Evolutionary conservation across 2,888 invertebrate species (phyloP), one percentile per base, ranked within the genome.

Genomic region (Drosophila rubida): DNA sequence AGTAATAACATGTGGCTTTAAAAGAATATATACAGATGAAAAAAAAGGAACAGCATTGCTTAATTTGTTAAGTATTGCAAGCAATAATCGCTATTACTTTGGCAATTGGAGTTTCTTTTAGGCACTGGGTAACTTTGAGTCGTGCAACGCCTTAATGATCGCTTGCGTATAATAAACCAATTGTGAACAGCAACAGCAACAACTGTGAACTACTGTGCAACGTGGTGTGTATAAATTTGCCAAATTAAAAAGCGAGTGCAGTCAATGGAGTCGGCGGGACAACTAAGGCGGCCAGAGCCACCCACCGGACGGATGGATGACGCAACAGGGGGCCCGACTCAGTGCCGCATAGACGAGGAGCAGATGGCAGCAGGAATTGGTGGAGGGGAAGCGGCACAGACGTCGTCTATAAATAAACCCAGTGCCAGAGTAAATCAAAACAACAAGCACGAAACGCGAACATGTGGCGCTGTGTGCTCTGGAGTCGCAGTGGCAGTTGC

Each of bases 331-430:
- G 75, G 82, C 80, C 81, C 44, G 42, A 59, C 60, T 51, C 35
- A 27, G 51, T 42, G 16, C 37, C 16, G 49, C 19, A 32, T 19
- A 57, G 32, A 30, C 25, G 39, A 37, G 22, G 22, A 13, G 35
- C 19, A n/a, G n/a, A n/a, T 1, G 37, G 13, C 16, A 22, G 7
- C 22, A 41, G 13, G 27, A 32, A 45, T 23, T 7, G 25, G 25
- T 2, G 5, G 22, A 30, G 2, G 19, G 45, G n/a, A 35, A 32
- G 32, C 14, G 39, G 4, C 7, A 14, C 0, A 27, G 78, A 75
- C 78, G 77, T 75, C 81, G 81, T 87, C 87, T 85, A 86, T 87
- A 87, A 90, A 90, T 89, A 90, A 88, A 86, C 77, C 71, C 71
- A 61, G 67, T 76, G 82, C 78, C 76, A 76, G 72, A 84, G 85